These are phyloP conservation scores for Colostygia pectinataria DNA, from an alignment of 2,888 invertebrate species.

Conservation along the genomic window DNA sequence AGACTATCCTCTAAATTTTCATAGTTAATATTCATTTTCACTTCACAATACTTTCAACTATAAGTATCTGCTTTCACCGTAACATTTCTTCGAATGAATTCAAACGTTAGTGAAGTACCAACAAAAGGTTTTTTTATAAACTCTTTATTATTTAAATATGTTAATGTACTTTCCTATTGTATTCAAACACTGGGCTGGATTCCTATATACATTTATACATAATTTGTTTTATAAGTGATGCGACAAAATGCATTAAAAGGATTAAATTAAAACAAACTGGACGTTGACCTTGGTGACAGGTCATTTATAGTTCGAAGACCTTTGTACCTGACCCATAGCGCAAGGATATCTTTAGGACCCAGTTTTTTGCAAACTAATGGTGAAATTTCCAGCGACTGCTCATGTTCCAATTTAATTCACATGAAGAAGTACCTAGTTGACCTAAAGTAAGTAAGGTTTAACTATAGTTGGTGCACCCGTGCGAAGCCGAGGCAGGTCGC, in stretches of 20 bases:
- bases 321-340: no score
- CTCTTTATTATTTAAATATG: slow-evolving; percentile 2
- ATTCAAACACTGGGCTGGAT: slow-evolving; percentile 40
- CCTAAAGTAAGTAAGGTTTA: no score
- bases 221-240: slow-evolving; percentile 6
- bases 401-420: no score
- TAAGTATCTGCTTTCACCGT: slow-evolving; percentile 11
- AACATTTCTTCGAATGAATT: slow-evolving; percentile 17
- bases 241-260: slow-evolving; percentile 2
- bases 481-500: no score
- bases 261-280: no score
- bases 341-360: no score
- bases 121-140: slow-evolving; percentile 8
- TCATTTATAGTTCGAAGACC: no score
- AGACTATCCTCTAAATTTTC: slow-evolving; percentile 12
- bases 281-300: no score
- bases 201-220: slow-evolving; percentile 15
- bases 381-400: no score
- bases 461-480: no score
- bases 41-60: background rate
- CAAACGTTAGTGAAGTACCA: background rate
- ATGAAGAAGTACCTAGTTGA: no score
- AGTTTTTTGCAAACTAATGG: no score
- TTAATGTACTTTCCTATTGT: slow-evolving; percentile 36
- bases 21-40: slow-evolving; percentile 23